Evolutionary conservation across 2,888 invertebrate species (phyloP), one percentile per base, ranked within the genome.

Genomic region (Meteorus cinctellus): DNA sequence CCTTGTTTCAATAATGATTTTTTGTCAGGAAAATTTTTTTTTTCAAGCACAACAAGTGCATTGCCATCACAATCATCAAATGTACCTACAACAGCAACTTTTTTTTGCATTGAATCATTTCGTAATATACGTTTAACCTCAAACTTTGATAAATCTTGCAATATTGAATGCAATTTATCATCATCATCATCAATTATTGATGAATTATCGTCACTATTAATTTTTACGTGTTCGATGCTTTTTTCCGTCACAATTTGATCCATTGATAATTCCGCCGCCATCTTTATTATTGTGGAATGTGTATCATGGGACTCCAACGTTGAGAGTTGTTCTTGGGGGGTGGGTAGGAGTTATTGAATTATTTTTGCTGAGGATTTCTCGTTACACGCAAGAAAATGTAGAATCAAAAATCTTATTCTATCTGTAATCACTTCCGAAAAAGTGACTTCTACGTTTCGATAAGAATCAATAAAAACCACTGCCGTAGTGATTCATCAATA

Each of bases 41-140:
- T 97, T 87, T 97, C 96, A 59, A 97, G 91, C 81, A 96, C 89
- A 75, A 97, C 90, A 79, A 97, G 91, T 24, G 95, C 96, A 79
- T 92, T 90, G 82, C 92, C 93, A 84, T 91, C 91, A 78, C 77
- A 76, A 77, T 92, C 92, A 77, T 91, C 89, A 83, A 96, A 95
- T 79, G 90, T 92, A 24, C 96, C 96, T 82, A 94, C 92, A 62
- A 96, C 88, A 88, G 92, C 93, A 83, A 95, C 92, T 6, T 92
- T 91, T 91, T 96, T 96, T 55, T 93, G 91, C 75, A 92, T 92
- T 0, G 94, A 93, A 86, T 95, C 95, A 85, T 94, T 95, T 82
- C 92, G 93, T 77, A 96, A 90, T 78, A 96, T 91, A 84, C 92
- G 92, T 80, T 92, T 92, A 12, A 94, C 87, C 80, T 92, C 89